A percentile compares a stretch with the other conserved stretches of the same genome.
phyloP scores from a whole-genome alignment of 2,797 vertebrate species.

The Xiphophorus birchmanni region DNA sequence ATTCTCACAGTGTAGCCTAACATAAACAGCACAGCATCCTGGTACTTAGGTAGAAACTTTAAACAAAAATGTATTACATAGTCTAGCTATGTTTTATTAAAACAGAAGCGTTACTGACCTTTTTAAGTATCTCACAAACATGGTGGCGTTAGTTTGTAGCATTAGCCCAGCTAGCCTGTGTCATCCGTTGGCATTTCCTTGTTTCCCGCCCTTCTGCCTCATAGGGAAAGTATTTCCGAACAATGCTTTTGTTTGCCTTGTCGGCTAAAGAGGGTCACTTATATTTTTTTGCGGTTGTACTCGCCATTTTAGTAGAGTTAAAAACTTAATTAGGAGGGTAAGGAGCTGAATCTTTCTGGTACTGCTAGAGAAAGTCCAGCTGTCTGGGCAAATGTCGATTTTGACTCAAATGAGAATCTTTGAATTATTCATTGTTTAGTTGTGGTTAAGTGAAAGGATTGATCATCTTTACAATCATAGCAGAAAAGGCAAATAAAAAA shows the following conservation, averaged over 20 bases:
- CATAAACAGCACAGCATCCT: too few relatives aligned
- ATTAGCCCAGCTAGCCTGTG: not conserved
- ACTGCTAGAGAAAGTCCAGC: not conserved
- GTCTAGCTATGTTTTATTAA: too few relatives aligned
- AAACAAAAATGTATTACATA: too few relatives aligned
- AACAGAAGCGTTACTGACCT: not conserved
- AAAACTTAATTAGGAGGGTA: not conserved
- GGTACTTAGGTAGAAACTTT: too few relatives aligned
- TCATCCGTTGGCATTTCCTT: not conserved
- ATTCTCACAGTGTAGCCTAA: too few relatives aligned
- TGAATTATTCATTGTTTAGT: not conserved
- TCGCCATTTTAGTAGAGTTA: not conserved
- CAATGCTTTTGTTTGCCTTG: not conserved
- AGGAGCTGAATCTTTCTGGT: not conserved
- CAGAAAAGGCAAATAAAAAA: not conserved
- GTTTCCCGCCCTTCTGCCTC: not conserved
- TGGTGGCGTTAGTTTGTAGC: not conserved
- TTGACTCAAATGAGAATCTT: not conserved
- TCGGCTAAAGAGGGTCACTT: not conserved
- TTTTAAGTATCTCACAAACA: not conserved
- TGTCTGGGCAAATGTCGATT: not conserved
- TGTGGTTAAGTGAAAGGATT: not conserved
- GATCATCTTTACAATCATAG: not conserved
- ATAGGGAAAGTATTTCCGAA: not conserved
- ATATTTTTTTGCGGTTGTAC: not conserved